Evolutionary conservation across 2,113 vertebrate genomes (phyloP), one percentile per base, ranked within the genome.

Genomic region (Oryzias javanicus): DNA sequence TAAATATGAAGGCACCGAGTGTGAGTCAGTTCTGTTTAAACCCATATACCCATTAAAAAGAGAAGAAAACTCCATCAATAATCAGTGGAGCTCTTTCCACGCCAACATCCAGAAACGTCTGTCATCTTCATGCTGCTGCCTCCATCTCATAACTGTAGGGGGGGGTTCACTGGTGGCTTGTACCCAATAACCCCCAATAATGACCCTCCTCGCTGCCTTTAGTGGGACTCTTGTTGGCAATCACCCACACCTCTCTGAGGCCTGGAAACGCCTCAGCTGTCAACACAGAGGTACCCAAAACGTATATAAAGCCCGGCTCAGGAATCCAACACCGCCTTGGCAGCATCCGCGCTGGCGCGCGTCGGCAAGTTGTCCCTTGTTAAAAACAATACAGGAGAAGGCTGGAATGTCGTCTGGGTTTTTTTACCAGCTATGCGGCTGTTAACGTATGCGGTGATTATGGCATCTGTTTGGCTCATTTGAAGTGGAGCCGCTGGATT

Each of bases 301-400:
- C 20, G 6, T 79, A 83, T 79, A 82, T 79, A 87, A 80, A 83
- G 60, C 35, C 6, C 41, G 6, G 48, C 78, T 51, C 55, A 75
- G 78, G 75, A 87, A 90, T 84, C 78, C 70, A 62, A 72, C 79
- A 71, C 83, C 60, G 17, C 70, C 63, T 69, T 68, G 78, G 74
- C 84, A 83, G 55, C 67, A 47, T 76, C 72, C 55, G 46, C 52
- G 72, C 74, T 70, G 50, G 68, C 17, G 50, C 72, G 55, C 57
- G 51, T 80, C 60, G 56, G 75, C 86, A 74, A 78, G 86, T 83
- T 68, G 72, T 88, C 83, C 76, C 87, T 88, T 80, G 85, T 84
- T 85, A 75, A 78, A 84, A 80, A 88, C 81, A 86, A 86, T 82
- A 70, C 61, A 57, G 67, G 54, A 71, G 78, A 60, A 74, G 67